Evolutionary conservation across 2,888 invertebrate genomes (phyloP).

Genomic region (Dolomedes plantarius): DNA sequence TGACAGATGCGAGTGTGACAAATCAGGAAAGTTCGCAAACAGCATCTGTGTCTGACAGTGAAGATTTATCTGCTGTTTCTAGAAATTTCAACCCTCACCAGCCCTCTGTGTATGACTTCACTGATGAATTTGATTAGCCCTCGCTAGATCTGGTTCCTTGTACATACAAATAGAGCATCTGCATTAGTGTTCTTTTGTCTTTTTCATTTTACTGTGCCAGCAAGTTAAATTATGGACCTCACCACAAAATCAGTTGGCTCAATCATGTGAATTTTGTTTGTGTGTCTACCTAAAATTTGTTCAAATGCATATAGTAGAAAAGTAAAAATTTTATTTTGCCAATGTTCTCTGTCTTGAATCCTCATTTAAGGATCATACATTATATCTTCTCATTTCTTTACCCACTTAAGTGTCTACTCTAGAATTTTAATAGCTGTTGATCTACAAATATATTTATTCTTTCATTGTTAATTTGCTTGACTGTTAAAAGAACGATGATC

Average conservation of each 20-base stretch:
- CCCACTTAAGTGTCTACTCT: too few species aligned
- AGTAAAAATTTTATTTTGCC: slow-evolving; percentile 46
- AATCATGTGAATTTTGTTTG: background rate
- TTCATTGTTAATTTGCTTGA: too few species aligned
- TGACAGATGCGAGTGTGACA: background rate
- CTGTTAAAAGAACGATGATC: too few species aligned
- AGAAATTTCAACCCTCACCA: slow-evolving; percentile 32
- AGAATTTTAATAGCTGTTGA: too few species aligned
- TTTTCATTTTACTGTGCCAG: slow-evolving; percentile 29
- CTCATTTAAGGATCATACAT: too few species aligned
- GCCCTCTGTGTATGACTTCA: slow-evolving; percentile 56
- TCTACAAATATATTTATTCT: too few species aligned
- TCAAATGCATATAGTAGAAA: slow-evolving; percentile 55
- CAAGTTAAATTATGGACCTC: slow-evolving; percentile 32
- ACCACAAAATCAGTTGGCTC: slow-evolving; percentile 18
- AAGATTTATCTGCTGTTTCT: background rate
- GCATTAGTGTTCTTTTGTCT: slow-evolving; percentile 34
- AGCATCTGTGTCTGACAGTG: background rate
- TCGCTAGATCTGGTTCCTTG: slow-evolving; percentile 41
- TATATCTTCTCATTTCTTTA: too few species aligned
- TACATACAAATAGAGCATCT: slow-evolving; percentile 51
- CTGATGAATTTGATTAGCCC: slow-evolving; percentile 57
- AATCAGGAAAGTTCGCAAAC: background rate
- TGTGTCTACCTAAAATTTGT: background rate
- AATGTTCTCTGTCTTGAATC: background rate